phyloP scores from a whole-genome alignment of 2,888 invertebrate species.

The Cylloceria caligata region DNA sequence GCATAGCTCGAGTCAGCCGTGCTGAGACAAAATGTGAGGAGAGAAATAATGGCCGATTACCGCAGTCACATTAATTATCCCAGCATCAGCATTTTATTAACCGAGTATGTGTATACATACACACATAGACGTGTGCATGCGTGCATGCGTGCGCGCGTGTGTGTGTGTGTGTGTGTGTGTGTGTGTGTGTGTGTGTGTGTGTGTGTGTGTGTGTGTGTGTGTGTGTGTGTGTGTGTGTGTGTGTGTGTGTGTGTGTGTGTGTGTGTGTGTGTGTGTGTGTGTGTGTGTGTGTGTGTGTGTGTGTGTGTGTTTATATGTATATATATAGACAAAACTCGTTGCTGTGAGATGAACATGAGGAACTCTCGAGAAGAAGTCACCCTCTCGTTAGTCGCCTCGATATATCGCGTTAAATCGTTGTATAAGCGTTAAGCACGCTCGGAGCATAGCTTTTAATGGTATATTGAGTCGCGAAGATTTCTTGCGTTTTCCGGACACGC shows the following conservation, averaged over 20 bases:
- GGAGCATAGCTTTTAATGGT: background rate
- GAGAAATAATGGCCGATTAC: constrained; percentile 69
- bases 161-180: no score
- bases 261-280: no score
- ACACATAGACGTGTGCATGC: no score
- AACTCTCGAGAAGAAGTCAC: constrained; percentile 3
- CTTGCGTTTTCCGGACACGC: constrained; percentile 39
- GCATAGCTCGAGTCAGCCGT: constrained; percentile 68
- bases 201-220: no score
- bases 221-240: no score
- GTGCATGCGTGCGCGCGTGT: no score
- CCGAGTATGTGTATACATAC: constrained; percentile 17
- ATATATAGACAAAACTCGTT: background rate
- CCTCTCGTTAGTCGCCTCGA: constrained; percentile 22
- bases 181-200: no score
- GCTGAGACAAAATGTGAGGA: constrained; percentile 68
- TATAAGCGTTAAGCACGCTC: background rate
- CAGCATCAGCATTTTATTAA: constrained; percentile 66
- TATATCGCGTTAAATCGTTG: constrained; percentile 15
- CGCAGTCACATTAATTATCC: constrained; percentile 68
- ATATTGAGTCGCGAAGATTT: constrained; percentile 20
- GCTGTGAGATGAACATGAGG: constrained; percentile 5
- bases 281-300: no score
- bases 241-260: no score
- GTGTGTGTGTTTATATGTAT: background rate